Evolutionary conservation across 1,140 invertebrate genomes (phyloP).

Genomic region (Laupala kohalensis): DNA sequence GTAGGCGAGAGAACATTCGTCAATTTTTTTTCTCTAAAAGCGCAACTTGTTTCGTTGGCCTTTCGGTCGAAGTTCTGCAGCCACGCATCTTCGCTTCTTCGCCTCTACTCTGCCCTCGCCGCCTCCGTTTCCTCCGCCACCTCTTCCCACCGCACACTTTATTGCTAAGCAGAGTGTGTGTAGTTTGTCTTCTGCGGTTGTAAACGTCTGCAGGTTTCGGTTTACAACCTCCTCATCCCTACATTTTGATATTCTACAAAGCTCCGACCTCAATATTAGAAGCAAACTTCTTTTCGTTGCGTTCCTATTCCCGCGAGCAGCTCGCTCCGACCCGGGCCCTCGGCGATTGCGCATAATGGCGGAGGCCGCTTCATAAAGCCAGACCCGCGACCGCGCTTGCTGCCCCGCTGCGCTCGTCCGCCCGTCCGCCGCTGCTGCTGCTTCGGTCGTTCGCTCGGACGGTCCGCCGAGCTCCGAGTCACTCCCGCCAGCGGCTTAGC

Average conservation of each 20-base stretch:
- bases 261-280: neutral
- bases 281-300: neutral
- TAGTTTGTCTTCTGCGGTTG: neutral
- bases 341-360: neutral
- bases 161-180: neutral
- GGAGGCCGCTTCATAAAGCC: neutral
- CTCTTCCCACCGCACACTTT: neutral
- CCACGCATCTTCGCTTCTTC: neutral
- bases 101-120: neutral
- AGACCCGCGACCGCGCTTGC: neutral
- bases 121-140: neutral
- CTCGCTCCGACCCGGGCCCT: neutral
- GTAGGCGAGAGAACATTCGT: too few species aligned
- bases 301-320: neutral
- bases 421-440: too few species aligned
- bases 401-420: too few species aligned
- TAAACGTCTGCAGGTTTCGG: neutral
- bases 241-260: neutral
- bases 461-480: too few species aligned
- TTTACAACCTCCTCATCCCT: neutral
- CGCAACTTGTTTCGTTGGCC: too few species aligned
- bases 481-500: too few species aligned
- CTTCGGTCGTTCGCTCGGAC: too few species aligned
- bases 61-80: too few species aligned
- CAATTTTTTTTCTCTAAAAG: too few species aligned